phyloP scores from a whole-genome alignment of 2,888 invertebrate species.

The Tachystola acroxantha region DNA sequence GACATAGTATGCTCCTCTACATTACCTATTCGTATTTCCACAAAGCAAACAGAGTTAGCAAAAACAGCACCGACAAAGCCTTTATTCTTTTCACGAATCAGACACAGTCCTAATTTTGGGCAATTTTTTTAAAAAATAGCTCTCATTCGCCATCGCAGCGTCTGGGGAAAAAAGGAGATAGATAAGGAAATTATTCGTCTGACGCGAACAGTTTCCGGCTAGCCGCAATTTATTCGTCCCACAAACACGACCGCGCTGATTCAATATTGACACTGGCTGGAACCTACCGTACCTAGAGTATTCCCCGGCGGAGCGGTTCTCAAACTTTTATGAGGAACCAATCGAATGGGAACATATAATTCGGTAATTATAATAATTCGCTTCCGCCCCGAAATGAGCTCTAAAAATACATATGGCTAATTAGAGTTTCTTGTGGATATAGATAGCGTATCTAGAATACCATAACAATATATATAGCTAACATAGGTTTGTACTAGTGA shows the following conservation, averaged over 20 bases:
- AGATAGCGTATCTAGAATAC: too few relatives aligned
- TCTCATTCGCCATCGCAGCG: slow-evolving; percentile 16
- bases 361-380: too few relatives aligned
- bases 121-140: slow-evolving; percentile 26
- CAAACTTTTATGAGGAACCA: slow-evolving; percentile 2
- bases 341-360: too few relatives aligned
- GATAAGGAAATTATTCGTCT: slow-evolving; percentile 52
- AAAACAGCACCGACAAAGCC: background rate
- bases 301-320: slow-evolving; percentile 28
- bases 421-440: too few relatives aligned
- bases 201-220: slow-evolving; percentile 51
- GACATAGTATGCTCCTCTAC: too few relatives aligned
- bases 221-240: slow-evolving; percentile 67
- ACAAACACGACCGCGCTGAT: slow-evolving; percentile 64
- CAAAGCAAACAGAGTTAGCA: too few relatives aligned
- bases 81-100: slow-evolving; percentile 1
- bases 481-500: too few relatives aligned
- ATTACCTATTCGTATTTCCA: too few relatives aligned
- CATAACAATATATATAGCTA: too few relatives aligned
- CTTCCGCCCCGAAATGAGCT: too few relatives aligned
- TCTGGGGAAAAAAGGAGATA: slow-evolving; percentile 28
- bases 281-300: slow-evolving; percentile 44
- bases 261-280: slow-evolving; percentile 68
- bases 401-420: too few relatives aligned
- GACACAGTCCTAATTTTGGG: slow-evolving; percentile 15